Base-by-base conservation (phyloP, 2,113 vertebrate species). In the Hypocryptadius cinnamomeus region DNA sequence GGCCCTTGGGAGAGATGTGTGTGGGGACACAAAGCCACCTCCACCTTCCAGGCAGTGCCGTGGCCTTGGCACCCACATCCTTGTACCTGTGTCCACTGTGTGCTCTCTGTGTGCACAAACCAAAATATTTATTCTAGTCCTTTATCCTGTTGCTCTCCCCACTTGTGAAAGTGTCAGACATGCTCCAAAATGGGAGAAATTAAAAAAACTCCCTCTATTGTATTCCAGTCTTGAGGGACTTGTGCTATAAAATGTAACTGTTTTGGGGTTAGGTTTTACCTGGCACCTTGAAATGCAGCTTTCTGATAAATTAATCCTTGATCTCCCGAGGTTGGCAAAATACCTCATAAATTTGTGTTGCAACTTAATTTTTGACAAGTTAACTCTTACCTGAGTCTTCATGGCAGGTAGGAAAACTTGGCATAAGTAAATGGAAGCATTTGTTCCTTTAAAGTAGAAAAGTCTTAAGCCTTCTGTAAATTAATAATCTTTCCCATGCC, bases 41-140 rank as follows among this genome's bases (percentile, higher is more conserved):
- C 25, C 25, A 8, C 5, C 0, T 37, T 15, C 27, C 16, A 13
- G 9, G 54, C 54, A 27, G 35, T 13, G 19, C 53, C 3, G 0
- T 9, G 57, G n/a, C 47, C 64, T 47, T 12, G 65, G 50, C 27
- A 57, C 51, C 44, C 50, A 20, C 37, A 27, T 12, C 31, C 40
- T 27, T 24, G 50, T 65, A 19, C 35, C 72, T 45, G 10, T 11
- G 10, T 13, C 65, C 76, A 9, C 23, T 5, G 24, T 1, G 1
- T 28, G 14, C 57, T 61, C 21, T 48, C 8, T 1, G 5, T 45
- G 31, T 33, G 40, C 24, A 6, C 42, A 30, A 24, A 13, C n/a
- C 57, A 27, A 51, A 65, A 11, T 20, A 3, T 3, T 65, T 22
- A 12, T 61, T 48, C 30, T 42, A 3, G 1, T 25, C 13, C 31